Evolutionary conservation across 1,140 invertebrate genomes (phyloP).

Genomic region (Triops cancriformis): DNA sequence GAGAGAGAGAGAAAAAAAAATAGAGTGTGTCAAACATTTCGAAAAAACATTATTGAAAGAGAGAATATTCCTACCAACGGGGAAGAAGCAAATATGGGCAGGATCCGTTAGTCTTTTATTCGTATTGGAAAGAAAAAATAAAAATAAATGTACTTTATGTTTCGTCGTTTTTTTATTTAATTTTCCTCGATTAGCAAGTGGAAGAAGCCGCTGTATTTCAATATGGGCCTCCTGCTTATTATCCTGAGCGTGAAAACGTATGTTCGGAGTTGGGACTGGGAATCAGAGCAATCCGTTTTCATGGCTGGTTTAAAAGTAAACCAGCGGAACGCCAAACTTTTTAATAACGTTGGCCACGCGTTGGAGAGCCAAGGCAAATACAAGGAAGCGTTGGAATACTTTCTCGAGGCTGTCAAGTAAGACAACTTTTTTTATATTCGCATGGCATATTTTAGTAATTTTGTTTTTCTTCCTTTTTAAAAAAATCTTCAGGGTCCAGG

Average conservation of each 20-base stretch:
- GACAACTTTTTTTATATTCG: conserved; percentile 17
- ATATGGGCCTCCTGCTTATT: conserved; percentile 57
- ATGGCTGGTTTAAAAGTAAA: conserved; percentile 85
- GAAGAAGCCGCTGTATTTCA: conserved; percentile 52
- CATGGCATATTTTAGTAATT: neutral
- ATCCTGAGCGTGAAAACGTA: conserved; percentile 73
- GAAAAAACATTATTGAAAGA: neutral
- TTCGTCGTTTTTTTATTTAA: neutral
- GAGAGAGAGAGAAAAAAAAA: neutral
- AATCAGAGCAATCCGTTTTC: conserved; percentile 85
- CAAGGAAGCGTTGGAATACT: conserved; percentile 79
- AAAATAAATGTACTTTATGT: neutral
- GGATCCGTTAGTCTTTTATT: conserved; percentile 18
- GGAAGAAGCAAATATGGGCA: too few relatives aligned
- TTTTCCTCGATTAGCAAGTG: conserved; percentile 36
- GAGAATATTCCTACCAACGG: neutral
- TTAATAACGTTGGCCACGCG: conserved; percentile 94
- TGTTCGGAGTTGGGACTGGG: conserved; percentile 81
- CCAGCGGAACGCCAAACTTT: conserved; percentile 85
- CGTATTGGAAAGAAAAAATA: neutral
- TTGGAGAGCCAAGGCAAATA: conserved; percentile 76
- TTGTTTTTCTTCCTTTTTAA: conserved; percentile 26
- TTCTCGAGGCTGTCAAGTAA: conserved; percentile 74
- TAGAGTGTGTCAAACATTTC: neutral
- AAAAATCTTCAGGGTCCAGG: conserved; percentile 61